Evolutionary conservation across 2,797 vertebrate species (phyloP).

Genomic region (Momotus momota): DNA sequence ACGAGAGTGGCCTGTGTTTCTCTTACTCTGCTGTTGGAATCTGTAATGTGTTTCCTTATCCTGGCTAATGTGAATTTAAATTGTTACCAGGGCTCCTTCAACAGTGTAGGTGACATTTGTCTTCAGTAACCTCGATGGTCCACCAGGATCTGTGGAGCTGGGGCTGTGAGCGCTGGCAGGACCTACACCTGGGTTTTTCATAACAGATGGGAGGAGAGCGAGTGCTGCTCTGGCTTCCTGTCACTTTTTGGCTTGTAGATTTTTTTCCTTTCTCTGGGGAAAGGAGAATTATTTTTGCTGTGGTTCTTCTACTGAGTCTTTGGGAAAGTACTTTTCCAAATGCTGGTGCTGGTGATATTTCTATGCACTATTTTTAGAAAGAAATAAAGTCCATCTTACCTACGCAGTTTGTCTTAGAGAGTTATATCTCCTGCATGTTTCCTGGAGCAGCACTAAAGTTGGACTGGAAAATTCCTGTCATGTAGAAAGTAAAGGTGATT

Average conservation of each 20-base stretch:
- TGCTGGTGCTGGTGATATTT: neutral
- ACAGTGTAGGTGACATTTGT: neutral
- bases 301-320: neutral
- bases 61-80: neutral
- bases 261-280: neutral
- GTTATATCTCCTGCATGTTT: neutral
- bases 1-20: neutral
- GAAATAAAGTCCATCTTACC: neutral
- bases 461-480: neutral
- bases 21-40: too few species aligned
- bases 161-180: rapidly evolving
- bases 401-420: neutral
- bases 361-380: neutral
- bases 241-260: neutral
- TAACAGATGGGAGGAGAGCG: neutral
- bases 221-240: neutral
- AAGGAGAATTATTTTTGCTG: neutral
- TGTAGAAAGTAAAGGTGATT: neutral
- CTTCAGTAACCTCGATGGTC: neutral
- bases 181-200: neutral
- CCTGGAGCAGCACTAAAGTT: neutral
- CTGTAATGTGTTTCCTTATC: neutral
- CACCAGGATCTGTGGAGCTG: neutral
- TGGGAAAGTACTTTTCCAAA: neutral
- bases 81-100: neutral